Evolutionary conservation across 2,888 invertebrate genomes (phyloP).

Genomic region (Dorcus hopei): DNA sequence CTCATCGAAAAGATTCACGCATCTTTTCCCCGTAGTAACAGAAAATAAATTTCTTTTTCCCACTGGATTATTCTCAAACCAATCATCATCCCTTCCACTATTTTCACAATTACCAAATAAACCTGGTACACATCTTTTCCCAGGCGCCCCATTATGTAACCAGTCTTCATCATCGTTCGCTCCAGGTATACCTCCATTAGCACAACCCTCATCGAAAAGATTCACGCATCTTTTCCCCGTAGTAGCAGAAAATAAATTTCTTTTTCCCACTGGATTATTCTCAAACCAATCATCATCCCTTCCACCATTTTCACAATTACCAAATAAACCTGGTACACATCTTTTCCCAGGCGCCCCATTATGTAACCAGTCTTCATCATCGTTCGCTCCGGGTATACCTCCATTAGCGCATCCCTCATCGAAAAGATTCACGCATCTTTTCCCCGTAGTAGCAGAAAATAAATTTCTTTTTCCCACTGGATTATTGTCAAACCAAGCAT

Average conservation of each 20-base stretch:
- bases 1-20: conserved; percentile 5
- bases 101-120: neutral
- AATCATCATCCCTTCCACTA: no score
- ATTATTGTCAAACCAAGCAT: neutral
- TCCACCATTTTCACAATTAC: no score
- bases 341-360: conserved; percentile 2
- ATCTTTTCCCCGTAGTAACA: conserved; percentile 5
- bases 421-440: conserved; percentile 9
- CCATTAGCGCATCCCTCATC: neutral
- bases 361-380: conserved; percentile 11
- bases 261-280: neutral
- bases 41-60: neutral
- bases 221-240: neutral
- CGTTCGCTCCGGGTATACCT: neutral
- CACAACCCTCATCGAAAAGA: neutral
- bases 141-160: neutral
- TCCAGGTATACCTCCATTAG: neutral
- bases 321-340: no score
- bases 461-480: neutral
- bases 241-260: neutral
- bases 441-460: neutral
- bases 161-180: neutral
- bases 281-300: neutral
- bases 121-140: neutral
- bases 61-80: no score